Base-by-base conservation (phyloP, 2,113 vertebrate species). In the Marmota monax region DNA sequence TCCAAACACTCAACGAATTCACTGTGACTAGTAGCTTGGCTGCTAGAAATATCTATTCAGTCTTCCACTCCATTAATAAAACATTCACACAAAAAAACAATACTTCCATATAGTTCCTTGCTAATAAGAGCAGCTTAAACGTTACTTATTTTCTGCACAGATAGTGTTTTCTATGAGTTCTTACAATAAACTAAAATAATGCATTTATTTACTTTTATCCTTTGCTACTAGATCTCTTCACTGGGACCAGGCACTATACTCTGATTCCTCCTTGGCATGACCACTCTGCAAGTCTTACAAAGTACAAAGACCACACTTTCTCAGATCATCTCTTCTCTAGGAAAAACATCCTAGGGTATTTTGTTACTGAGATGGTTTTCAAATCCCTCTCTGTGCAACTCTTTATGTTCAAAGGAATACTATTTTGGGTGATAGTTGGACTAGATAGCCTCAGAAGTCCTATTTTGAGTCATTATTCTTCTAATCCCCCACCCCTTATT, bases 31-130 rank as follows among this genome's bases (percentile, higher is more conserved):
- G 58, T 48, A 79, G 69, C 27, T 74, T 84, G 42, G 23, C 29
- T 92, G 61, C 51, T 84, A 65, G 77, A 90, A 88, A 82, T 76
- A 42, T 84, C 72, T 88, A 8, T 87, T 91, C 42, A 45, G 23
- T 96, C 27, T 58, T 80, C 10, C 29, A 42, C 7, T 83, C 69
- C 45, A 84, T 84, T 84, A 96, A 84, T 84, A 93, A 82, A 78
- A 65, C 22, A 20, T 82, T 45, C 34, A 34, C 67, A 91, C 22
- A 76, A 51, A 96, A 72, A 32, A 94, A 25, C 29, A 70, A 89
- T 92, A 7, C 4, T 89, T 85, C 23, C 27, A 45, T 13, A 37
- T 17, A 70, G 27, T 4, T 85, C 74, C 42, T 88, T 61, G 20
- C 23, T 80, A 92, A 58, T 88, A 53, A 94, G 45, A 76, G 29